Evolutionary conservation across 2,797 vertebrate genomes (phyloP).

Genomic region (Spatula clypeata): DNA sequence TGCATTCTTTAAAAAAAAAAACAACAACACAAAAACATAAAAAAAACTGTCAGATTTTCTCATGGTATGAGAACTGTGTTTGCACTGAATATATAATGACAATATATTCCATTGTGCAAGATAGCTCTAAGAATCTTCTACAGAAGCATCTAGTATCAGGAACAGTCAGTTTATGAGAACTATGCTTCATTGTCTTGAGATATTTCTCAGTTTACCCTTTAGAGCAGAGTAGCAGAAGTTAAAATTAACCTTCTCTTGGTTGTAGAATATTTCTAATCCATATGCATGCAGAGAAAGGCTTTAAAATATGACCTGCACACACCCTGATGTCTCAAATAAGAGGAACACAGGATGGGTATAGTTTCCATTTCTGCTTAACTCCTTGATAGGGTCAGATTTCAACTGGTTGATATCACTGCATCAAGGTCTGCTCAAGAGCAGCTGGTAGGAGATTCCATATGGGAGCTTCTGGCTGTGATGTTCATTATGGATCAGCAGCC

Average conservation of each 20-base stretch:
- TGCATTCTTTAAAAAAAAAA: not conserved
- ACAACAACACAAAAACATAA: not conserved
- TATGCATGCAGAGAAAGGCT: not conserved
- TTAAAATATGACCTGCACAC: not conserved
- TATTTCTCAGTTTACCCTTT: not conserved
- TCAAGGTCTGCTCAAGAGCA: not conserved
- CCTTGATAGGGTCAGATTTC: not conserved
- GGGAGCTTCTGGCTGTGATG: conserved; percentile 50
- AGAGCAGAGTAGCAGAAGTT: not conserved
- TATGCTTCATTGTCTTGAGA: not conserved
- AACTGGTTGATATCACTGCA: not conserved
- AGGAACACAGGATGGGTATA: not conserved
- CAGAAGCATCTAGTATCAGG: not conserved
- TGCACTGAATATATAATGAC: not conserved
- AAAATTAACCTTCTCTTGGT: not conserved
- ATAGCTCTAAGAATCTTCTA: not conserved
- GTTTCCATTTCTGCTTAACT: not conserved
- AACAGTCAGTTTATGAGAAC: not conserved
- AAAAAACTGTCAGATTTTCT: conserved; percentile 31
- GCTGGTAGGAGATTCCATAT: conserved; percentile 48
- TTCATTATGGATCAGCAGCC: conserved; percentile 51
- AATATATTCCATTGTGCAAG: not conserved
- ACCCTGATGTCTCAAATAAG: not conserved
- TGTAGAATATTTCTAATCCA: not conserved
- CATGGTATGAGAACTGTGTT: conserved; percentile 8